Evolutionary conservation across 2,113 vertebrate genomes (phyloP).

Genomic region (Clarias batrachus): DNA sequence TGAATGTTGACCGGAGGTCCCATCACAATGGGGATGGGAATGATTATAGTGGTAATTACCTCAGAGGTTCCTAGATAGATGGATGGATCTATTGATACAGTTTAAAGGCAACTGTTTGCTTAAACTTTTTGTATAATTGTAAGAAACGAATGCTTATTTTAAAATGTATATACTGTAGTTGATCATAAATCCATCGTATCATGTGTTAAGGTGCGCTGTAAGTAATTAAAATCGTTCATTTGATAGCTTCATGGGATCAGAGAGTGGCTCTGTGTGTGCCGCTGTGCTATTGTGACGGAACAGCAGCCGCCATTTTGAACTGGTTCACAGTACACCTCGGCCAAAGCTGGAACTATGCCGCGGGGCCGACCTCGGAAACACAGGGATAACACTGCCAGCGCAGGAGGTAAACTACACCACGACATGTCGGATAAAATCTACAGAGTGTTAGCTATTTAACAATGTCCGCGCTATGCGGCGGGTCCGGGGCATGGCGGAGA

Average conservation of each 20-base stretch:
- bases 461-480: constrained; percentile 39
- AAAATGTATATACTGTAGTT: not conserved
- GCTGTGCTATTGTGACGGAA: constrained; percentile 37
- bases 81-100: too few species aligned
- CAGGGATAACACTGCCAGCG: constrained; percentile 79
- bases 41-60: too few species aligned
- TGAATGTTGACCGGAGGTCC: too few species aligned
- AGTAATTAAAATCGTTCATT: not conserved
- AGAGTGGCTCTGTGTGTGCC: constrained; percentile 33
- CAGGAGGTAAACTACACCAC: constrained; percentile 82
- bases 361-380: constrained; percentile 92
- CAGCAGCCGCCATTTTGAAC: constrained; percentile 77
- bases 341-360: constrained; percentile 89
- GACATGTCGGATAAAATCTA: constrained; percentile 69
- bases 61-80: too few species aligned
- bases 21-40: too few species aligned
- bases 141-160: not conserved
- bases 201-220: not conserved
- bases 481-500: constrained; percentile 58
- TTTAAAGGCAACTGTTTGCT: too few species aligned
- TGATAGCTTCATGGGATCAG: not conserved
- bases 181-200: not conserved
- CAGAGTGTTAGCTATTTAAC: constrained; percentile 58
- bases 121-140: not conserved
- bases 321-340: constrained; percentile 78